Base-by-base conservation (phyloP, 2,113 vertebrate genomes). In the Cebidichthys violaceus region DNA sequence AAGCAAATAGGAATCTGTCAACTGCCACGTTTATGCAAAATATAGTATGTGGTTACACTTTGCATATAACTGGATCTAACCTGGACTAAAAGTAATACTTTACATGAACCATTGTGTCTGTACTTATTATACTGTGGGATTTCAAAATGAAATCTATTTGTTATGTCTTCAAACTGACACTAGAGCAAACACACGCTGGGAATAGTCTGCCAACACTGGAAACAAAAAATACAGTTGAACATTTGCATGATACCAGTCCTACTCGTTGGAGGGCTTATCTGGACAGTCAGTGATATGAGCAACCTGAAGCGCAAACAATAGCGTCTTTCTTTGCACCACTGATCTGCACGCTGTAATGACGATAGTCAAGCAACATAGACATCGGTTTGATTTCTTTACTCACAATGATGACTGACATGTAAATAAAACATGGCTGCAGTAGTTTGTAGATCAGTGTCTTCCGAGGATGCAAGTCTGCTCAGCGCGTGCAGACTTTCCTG, bases 351-450 rank as follows among this genome's bases (percentile, higher is more conserved):
- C 9, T 2, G 1, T 31, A 11, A 78, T 47, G 9, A 20, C 29
- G 4, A 11, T 20, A 68, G 22, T 65, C 10, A 66, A 37, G 35
- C 47, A 47, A 65, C 55, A 71, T 37, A 75, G 61, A 75, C 31
- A 75, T 79, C 22, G 11, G 59, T 55, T 61, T 27, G 41, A 11
- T 18, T 47, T 57, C 0, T 64, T 31, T 79, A 96, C 96, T 96
- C 92, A 96, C 96, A 69, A 31, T 94, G 90, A 76, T 95, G 95
- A 79, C 95, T 96, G 87, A 96, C 90, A 27, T 95, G 93, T 83
- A 96, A 81, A 64, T 95, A 96, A 86, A 93, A 95, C 33, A 95
- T 82, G 20, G 96, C 94, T 85, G 96, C 95, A 20, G 93, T 93
- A 83, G 93, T 93, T 73, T 96, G 96, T 33, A 96, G 88, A 60